Percentiles rank a stretch among this genome's conserved stretches.
These are phyloP conservation scores for Drosophila prostipennis DNA, from an alignment of 2,888 invertebrate genomes.

Conservation along the genomic window DNA sequence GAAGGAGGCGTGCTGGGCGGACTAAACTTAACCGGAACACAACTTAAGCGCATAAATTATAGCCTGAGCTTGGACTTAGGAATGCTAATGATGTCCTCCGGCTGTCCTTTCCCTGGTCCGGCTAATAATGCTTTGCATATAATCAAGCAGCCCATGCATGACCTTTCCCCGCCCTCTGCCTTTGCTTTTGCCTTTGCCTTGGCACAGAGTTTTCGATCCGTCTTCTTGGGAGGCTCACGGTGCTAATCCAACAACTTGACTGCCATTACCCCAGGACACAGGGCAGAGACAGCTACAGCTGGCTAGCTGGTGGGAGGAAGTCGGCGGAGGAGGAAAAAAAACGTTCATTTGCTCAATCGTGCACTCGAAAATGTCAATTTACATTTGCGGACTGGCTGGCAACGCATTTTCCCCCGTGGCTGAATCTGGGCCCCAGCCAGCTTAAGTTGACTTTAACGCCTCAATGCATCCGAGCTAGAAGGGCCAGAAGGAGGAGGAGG, in stretches of 20 bases:
- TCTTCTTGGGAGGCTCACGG: conserved; percentile 35
- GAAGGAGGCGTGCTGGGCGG: conserved; percentile 20
- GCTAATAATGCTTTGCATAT: conserved; percentile 65
- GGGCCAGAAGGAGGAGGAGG: conserved; percentile 21
- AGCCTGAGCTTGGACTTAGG: conserved; percentile 46
- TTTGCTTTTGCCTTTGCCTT: background rate
- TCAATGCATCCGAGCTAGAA: conserved; percentile 63
- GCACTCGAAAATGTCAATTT: conserved; percentile 79
- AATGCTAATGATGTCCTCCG: conserved; percentile 63
- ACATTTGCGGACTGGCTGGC: conserved; percentile 62
- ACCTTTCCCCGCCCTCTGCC: conserved; percentile 16
- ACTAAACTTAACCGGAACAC: conserved; percentile 25
- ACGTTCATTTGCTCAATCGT: conserved; percentile 77
- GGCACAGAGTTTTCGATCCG: background rate
- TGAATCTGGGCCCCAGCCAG: conserved; percentile 43
- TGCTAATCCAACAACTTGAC: conserved; percentile 77
- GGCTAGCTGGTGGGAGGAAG: conserved; percentile 1
- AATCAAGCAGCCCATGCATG: conserved; percentile 69
- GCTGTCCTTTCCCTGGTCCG: conserved; percentile 18
- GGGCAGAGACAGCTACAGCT: background rate
- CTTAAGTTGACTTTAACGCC: conserved; percentile 78
- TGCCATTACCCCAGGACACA: conserved; percentile 54
- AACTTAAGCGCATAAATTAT: conserved; percentile 60
- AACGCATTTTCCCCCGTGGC: conserved; percentile 41
- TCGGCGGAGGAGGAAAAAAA: conserved; percentile 35